Conservation (phyloP, 2,888 invertebrate genomes). For the Epistrophe grossulariae region DNA sequence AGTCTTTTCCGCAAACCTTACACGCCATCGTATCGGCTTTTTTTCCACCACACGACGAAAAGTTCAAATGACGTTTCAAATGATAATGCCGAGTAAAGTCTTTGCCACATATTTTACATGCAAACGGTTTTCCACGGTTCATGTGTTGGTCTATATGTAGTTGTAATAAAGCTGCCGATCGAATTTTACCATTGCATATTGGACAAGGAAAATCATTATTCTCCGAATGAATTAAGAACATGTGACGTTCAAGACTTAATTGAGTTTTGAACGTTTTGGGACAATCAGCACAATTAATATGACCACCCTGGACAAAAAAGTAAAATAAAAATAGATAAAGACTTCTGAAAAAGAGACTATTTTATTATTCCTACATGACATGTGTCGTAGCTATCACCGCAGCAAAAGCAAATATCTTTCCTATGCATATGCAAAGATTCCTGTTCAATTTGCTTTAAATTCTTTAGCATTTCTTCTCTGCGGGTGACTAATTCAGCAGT, state of each 20-base stretch:
- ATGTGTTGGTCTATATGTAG: conserved; percentile 88
- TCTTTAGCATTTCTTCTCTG: conserved; percentile 81
- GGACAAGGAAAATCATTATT: conserved; percentile 87
- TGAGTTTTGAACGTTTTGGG: conserved; percentile 89
- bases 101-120: conserved; percentile 88
- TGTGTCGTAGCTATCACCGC: conserved; percentile 83
- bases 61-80: conserved; percentile 85
- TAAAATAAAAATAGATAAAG: background rate
- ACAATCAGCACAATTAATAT: conserved; percentile 86
- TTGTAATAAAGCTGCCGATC: conserved; percentile 86
- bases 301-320: conserved; percentile 82
- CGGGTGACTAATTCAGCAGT: conserved; percentile 81
- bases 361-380: conserved; percentile 80
- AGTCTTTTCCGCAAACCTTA: conserved; percentile 83
- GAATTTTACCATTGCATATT: conserved; percentile 88
- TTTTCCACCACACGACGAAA: conserved; percentile 81
- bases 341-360: background rate
- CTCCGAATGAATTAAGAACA: conserved; percentile 88
- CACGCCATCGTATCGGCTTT: conserved; percentile 81
- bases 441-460: conserved; percentile 81
- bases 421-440: conserved; percentile 82
- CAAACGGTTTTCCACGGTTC: conserved; percentile 86
- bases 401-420: conserved; percentile 83
- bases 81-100: conserved; percentile 91
- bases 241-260: conserved; percentile 88